Base-by-base conservation (phyloP, 2,797 vertebrate species). In the Amblyopsis hoosieri region DNA sequence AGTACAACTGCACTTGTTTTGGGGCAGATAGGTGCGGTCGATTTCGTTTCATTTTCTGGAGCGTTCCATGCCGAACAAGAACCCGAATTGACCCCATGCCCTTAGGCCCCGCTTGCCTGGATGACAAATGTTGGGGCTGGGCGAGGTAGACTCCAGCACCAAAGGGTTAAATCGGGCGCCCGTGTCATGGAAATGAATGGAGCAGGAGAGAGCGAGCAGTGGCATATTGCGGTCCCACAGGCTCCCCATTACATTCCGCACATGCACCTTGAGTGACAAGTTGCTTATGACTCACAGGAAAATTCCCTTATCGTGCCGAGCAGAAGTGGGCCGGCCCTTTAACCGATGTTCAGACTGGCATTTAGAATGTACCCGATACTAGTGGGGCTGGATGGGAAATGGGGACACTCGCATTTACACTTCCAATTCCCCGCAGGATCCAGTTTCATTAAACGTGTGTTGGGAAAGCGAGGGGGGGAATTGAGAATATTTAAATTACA, bases 151-250 rank as follows among this genome's bases (percentile, higher is more conserved):
- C 63, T 48, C 8, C 5, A 37, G 33, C 33, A 8, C 33, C 8
- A 69, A 80, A 87, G 79, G 76, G 74, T 86, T 86, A 84, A 88
- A 80, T 57, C 66, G 74, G 66, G 73, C 54, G 58, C 60, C 62
- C 51, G 58, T 63, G 69, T 76, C 31, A 29, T 23, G 74, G 73
- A 81, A 79, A 83, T 80, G 72, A 81, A 83, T 62, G 47, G 68
- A 72, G 52, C 51, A 6, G 50, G 54, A 61, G 62, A 75, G 70
- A 31, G 7, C 3, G n/a, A 54, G 52, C 33, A 37, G 33, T 37
- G 33, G 33, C 33, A 37, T 37, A 37, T 37, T 5, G 33, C 33
- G 33, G 33, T 37, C 33, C 33, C 33, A 1, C 33, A 37, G 33
- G 33, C 33, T 6, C 33, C 33, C 33, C 7, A 37, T 37, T 37